Evolutionary conservation across 2,888 invertebrate species (phyloP), one percentile per base, ranked within the genome.

Genomic region (Eristalis arbustorum): DNA sequence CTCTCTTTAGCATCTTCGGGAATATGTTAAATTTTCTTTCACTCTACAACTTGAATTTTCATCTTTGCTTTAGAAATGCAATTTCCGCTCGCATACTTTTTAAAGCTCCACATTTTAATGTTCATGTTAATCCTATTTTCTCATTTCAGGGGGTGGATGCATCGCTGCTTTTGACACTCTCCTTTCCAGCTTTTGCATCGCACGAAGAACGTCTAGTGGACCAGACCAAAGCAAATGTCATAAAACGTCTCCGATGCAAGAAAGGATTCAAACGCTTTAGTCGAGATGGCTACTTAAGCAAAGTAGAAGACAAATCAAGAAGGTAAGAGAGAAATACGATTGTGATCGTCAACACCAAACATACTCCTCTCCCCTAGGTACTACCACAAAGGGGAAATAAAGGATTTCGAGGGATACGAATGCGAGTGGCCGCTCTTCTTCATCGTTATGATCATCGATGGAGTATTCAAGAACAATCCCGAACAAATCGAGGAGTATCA

Each of bases 351-450:
- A 56, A 14, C 14, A 31, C 13, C 25, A 61, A 40, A 13, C 49
- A 1, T 37, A 34, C 11, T 10, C 31, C 14, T 5, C n/a, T n/a
- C n/a, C n/a, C 14, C n/a, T 11, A 94, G 96, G 89, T 98, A 96
- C 93, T 99, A 99, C 92, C 94, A 96, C 89, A 96, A 96, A 90
- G 98, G 98, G 18, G 98, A 99, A 93, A 95, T 98, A 2, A 98
- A 98, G 93, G 96, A 98, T 91, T 99, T 98, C 93, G 98, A 99
- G 91, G 97, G 97, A 61, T 95, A 99, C 14, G 99, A 99, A 93
- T 98, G 98, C 88, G 99, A 99, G 92, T 99, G 99, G 98, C 99
- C 99, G 0, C 93, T 99, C 68, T 99, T 99, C 93, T 98, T 97
- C 91, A 96, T 98, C 61, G 97, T 96, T 92, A 97, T 99, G 96